Base-by-base conservation (phyloP, 2,888 invertebrate genomes). In the Pseudolycoriella hygida region DNA sequence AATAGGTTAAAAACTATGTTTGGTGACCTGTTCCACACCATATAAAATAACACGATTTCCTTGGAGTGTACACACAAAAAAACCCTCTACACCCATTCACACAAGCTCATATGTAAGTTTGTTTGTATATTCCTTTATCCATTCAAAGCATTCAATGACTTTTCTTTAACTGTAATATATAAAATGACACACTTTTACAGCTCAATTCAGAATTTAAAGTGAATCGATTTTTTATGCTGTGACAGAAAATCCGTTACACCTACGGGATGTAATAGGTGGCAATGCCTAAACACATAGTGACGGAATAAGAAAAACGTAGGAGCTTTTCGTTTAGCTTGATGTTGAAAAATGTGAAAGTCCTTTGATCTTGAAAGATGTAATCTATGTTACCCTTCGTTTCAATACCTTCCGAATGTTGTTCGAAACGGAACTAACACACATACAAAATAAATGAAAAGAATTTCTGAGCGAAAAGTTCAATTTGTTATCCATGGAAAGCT, bases 191-290 rank as follows among this genome's bases (percentile, higher is more conserved):
- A 14, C 38, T 10, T 38, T 38, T 15, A 38, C 38, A 38, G 38
- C 38, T 38, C 14, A 38, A 38, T 38, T 38, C 38, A 38, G 38
- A 38, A 38, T 38, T 37, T 38, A 38, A 38, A 38, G 38, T 38
- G 38, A 38, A 38, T 38, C 38, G 38, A 38, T 38, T 38, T 38
- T 38, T 38, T 38, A 38, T 38, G 10, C 17, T 38, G 14, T 38
- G 38, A 38, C 38, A 14, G 14, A 38, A 38, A 17, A 38, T 17
- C 14, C 17, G 17, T 17, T 6, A 14, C 17, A 38, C 38, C 38
- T 38, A 17, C 8, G 14, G 10, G 17, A 38, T 17, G 17, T 38
- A 38, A 34, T 34, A 14, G 12, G 15, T 34, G 34, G 31, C 11
- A 34, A 34, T 25, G 25, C 25, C 8, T 25, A 25, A 25, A 25